Base-by-base conservation (phyloP, 64 coral and sea anemone species). In the Actinia equina region DNA sequence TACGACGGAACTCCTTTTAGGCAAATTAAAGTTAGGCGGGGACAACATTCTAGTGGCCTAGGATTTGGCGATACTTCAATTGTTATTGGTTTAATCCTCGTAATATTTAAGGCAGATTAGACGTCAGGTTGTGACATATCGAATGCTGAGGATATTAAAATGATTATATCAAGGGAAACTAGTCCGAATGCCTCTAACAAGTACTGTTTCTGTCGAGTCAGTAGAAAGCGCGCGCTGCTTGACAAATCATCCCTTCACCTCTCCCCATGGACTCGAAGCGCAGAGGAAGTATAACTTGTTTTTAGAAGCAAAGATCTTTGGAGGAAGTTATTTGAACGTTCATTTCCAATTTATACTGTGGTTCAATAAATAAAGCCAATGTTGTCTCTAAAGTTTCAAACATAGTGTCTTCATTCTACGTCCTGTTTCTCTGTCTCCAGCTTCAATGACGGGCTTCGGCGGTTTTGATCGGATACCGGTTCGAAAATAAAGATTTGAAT, bases 21-120 rank as follows among this genome's bases (percentile, higher is more conserved):
- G 6, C 78, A 81, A 81, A 81, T 81, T 81, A 81, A 81, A 81
- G 43, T 52, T 81, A 81, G 78, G 78, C 45, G 78, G 78, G 44
- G 27, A 44, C 45, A 44, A 52, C 43, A 81, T 81, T 81, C 45
- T 81, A 10, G 43, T 79, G 16, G 43, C 8, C 3, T 49, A 81
- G 43, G 25, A 7, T 74, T 15, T 30, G 25, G 25, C 23, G 25
- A 30, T 7, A 74, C 12, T 30, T 12, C 1, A 10, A 74, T 74
- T 74, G 25, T 30, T 30, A 49, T 37, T 81, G 42, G 42, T 51
- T 17, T 52, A 81, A 81, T 44, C 78, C 78, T 81, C 19, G 20
- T 45, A 46, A 20, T 81, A 81, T 52, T 52, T 81, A 20, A 81
- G 43, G 17, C 19, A 52, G 78, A 81, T 81, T 81, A 81, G 69